Evolutionary conservation across 2,797 vertebrate species (phyloP), one percentile per base, ranked within the genome.

Genomic region (Esox masquinongy): DNA sequence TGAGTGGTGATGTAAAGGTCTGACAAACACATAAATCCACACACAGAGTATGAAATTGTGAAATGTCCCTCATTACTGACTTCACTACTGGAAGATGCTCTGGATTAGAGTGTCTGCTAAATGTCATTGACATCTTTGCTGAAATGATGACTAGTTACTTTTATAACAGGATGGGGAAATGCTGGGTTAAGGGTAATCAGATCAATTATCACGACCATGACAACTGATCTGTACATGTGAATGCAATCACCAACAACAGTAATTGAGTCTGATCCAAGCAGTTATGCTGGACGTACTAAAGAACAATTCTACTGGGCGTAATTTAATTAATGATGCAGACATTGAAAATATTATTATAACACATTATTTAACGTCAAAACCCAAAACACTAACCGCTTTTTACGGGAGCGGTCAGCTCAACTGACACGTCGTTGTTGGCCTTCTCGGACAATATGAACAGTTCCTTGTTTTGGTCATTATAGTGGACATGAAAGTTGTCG

Each of bases 1-100:
- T 83, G 90, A 19, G 95, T 90, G 75, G 93, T 94, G 81, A 99
- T 95, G 83, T 96, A 92, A 78, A 99, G 89, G 92, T 97, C 98
- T 99, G 90, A 73, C 29, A 69, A 22, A 68, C 22, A 64, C 49
- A 29, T 16, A 16, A 34, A 72, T 73, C 61, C 76, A 78, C 66
- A 78, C 66, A 56, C n/a, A 26, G 22, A n/a, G 53, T 22, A 56
- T 56, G 17, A 19, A 5, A 56, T 56, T n/a, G 16, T 56, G n/a
- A 47, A n/a, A 39, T 49, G 39, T 5, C 19, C 8, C 43, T 11
- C 9, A 14, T 14, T 14, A 14, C 43, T 47, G 9, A 47, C 12
- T 14, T 12, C 2, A 43, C 8, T 7, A 43, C 43, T 43, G 43
- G 2, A 7, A 43, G 43, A 7, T 43, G 43, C 43, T 43, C 9